Evolutionary conservation across 2,888 invertebrate species (phyloP).

Genomic region (Lucinisca nassula): DNA sequence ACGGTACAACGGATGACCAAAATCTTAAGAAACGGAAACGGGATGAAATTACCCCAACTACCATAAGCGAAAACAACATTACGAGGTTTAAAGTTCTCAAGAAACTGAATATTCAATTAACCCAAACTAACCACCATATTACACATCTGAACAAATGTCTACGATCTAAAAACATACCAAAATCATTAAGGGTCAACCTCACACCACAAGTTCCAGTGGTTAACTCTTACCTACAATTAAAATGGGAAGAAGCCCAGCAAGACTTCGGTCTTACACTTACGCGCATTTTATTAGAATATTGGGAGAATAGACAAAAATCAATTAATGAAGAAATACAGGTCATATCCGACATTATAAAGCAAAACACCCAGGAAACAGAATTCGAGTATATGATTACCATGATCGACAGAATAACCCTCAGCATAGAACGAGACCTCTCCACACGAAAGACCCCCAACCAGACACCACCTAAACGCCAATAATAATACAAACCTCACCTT

Average conservation of each 20-base stretch:
- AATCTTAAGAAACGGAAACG: not conserved
- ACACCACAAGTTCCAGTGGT: not conserved
- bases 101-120: too few relatives aligned
- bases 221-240: not conserved
- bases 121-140: not conserved
- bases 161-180: not conserved
- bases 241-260: not conserved
- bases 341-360: not conserved
- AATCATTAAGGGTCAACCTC: not conserved
- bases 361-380: not conserved
- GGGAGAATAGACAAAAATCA: not conserved
- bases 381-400: not conserved
- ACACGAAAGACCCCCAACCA: not conserved
- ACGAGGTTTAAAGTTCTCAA: not conserved
- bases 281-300: not conserved
- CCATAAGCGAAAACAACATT: not conserved
- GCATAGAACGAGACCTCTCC: not conserved
- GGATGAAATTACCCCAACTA: not conserved
- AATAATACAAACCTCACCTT: not conserved
- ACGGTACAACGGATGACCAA: not conserved
- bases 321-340: not conserved
- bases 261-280: not conserved
- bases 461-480: not conserved
- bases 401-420: not conserved
- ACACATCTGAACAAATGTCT: not conserved